Evolutionary conservation across 1,140 invertebrate species (phyloP).

Genomic region (Neodiprion lecontei): DNA sequence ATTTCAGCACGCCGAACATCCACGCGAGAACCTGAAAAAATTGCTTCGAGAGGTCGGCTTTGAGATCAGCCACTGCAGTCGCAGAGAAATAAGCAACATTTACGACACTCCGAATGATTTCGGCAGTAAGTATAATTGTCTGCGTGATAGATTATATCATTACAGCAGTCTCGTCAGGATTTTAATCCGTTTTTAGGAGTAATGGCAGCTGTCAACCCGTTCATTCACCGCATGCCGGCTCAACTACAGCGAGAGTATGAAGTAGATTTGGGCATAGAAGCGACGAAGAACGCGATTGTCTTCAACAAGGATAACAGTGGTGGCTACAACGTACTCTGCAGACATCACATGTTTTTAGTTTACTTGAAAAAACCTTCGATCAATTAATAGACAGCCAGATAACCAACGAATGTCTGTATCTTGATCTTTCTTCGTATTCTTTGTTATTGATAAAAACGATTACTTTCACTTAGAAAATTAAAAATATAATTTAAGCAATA

Average conservation of each 20-base stretch:
- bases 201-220: conserved; percentile 77
- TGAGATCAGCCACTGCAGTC: conserved; percentile 68
- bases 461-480: no score
- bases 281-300: conserved; percentile 39
- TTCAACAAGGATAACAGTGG: conserved; percentile 40
- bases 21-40: conserved; percentile 58
- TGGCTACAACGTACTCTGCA: conserved; percentile 48
- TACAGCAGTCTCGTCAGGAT: no score
- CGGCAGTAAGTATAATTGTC: no score
- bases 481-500: no score
- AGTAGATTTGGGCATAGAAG: conserved; percentile 50
- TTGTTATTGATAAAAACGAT: no score
- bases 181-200: conserved; percentile 64
- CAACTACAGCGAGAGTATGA: conserved; percentile 68
- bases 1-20: conserved; percentile 62
- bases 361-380: conserved; percentile 48
- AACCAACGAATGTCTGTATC: no score
- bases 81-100: conserved; percentile 67
- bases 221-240: conserved; percentile 70
- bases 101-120: conserved; percentile 65
- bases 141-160: no score
- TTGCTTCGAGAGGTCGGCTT: conserved; percentile 58
- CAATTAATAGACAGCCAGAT: neutral
- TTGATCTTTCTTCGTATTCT: no score
- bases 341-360: conserved; percentile 51